These are phyloP conservation scores for Nephrotoma appendiculata DNA, from an alignment of 2,888 invertebrate species.

Conservation along the genomic window DNA sequence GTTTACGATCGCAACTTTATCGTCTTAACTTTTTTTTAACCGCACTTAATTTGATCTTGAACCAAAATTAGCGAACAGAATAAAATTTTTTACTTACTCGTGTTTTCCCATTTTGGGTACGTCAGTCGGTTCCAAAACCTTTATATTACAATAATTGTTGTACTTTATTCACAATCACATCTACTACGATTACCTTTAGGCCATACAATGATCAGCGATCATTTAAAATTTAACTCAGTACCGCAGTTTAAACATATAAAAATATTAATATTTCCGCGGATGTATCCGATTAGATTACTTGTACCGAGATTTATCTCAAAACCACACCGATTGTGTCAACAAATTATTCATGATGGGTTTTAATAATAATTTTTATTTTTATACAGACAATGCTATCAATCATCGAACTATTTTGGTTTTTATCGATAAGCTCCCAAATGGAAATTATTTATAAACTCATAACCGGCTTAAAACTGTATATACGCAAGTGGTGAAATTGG, in stretches of 20 bases:
- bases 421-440: neutral
- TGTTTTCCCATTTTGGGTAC: neutral
- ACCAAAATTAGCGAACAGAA: too few species aligned
- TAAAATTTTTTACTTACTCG: neutral
- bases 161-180: neutral
- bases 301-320: neutral
- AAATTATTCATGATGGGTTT: neutral
- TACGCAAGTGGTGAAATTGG: too few species aligned
- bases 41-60: too few species aligned
- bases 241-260: neutral
- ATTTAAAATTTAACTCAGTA: neutral
- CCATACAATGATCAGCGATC: neutral
- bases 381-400: neutral
- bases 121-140: neutral
- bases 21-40: too few species aligned
- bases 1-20: neutral
- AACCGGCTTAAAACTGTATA: too few species aligned
- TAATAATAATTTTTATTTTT: neutral
- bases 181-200: neutral
- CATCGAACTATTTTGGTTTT: neutral
- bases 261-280: neutral
- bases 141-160: neutral
- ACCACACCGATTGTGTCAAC: neutral
- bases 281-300: neutral
- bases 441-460: too few species aligned